A percentile compares a stretch with the other conserved stretches of the same genome.
These are phyloP conservation scores for Arion vulgaris DNA, from an alignment of 1,140 invertebrate species.

Conservation along the genomic window DNA sequence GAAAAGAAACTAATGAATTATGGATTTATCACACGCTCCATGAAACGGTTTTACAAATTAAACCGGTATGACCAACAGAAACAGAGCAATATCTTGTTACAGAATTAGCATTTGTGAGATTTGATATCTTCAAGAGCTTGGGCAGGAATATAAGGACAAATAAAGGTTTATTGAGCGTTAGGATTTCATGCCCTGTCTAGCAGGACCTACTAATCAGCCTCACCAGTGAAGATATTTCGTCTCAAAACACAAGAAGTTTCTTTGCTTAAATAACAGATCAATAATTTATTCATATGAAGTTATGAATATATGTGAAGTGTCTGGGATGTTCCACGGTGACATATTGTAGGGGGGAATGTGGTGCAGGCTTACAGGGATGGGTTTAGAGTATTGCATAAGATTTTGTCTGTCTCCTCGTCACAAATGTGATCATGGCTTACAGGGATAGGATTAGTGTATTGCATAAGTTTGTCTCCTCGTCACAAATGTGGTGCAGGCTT, in stretches of 20 bases:
- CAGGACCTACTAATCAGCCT: conserved; percentile 7
- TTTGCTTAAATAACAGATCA: neutral
- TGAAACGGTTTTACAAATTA: neutral
- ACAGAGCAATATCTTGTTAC: neutral
- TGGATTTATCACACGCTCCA: neutral
- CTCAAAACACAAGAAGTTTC: neutral
- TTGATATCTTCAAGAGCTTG: neutral
- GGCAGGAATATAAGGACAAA: neutral
- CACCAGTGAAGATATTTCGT: neutral
- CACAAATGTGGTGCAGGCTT: too few species aligned
- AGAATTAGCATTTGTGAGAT: neutral
- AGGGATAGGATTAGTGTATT: too few species aligned
- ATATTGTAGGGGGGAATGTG: too few species aligned
- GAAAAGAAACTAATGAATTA: conserved; percentile 2
- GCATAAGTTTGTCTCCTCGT: too few species aligned
- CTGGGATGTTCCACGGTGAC: too few species aligned
- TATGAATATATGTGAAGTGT: too few species aligned
- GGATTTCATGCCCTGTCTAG: neutral
- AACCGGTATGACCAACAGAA: neutral
- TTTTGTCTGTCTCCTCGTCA: too few species aligned
- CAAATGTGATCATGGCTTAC: too few species aligned
- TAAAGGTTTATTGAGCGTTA: conserved; percentile 13
- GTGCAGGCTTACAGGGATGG: too few species aligned
- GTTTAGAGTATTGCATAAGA: too few species aligned
- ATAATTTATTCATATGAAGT: too few species aligned